Base-by-base conservation (phyloP, 2,113 vertebrate genomes). In the Engystomops pustulosus region DNA sequence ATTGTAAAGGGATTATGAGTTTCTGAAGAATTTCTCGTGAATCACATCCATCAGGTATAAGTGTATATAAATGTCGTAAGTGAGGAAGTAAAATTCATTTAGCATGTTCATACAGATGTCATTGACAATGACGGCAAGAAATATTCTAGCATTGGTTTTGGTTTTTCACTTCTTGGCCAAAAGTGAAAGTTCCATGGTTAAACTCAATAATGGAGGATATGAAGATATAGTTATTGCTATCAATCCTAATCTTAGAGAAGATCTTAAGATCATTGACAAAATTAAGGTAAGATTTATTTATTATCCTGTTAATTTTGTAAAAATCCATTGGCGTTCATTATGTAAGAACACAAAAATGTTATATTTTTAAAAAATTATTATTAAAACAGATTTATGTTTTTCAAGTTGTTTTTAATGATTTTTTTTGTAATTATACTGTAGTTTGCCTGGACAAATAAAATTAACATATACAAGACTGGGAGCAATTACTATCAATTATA, bases 201-300 rank as follows among this genome's bases (percentile, higher is more conserved):
- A 89, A 67, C 81, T 94, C 78, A 90, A 88, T 23, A 87, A 89
- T 34, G 91, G 90, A 25, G 93, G 92, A 36, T 94, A 91, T 65
- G 91, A 93, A 80, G 86, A 90, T 17, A 83, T 93, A 41, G 89
- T 93, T 86, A 88, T 94, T 83, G 91, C 91, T 55, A 91, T 94
- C 47, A 80, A 93, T 62, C 91, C 90, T 9, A 25, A 9, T 1
- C 62, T 93, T 20, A 84, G 85, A 20, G 93, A 93, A 85, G 87
- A 93, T 81, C 32, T 81, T 62, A 84, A 81, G 9, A 87, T 93
- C 32, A 87, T 93, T 74, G 79, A 76, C 70, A 88, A 88, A 0
- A 91, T 89, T 27, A 83, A 90, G 91, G 93, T 93, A 90, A 87
- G 38, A 77, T 34, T 23, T 51, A 49, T n/a, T n/a, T n/a, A 41